Evolutionary conservation across 2,797 vertebrate species (phyloP).

Genomic region (Lateolabrax maculatus): DNA sequence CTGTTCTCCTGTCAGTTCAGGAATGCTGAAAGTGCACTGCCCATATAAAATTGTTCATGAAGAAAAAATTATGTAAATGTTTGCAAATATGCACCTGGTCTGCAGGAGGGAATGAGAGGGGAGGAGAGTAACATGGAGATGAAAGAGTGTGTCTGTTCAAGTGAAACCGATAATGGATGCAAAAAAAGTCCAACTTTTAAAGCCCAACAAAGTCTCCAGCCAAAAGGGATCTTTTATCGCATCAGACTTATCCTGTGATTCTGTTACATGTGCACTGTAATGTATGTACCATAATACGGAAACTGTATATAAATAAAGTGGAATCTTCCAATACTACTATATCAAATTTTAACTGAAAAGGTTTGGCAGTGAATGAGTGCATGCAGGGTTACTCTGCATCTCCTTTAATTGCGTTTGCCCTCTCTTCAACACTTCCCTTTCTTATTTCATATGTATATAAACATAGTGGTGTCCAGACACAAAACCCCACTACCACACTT

Average conservation of each 20-base stretch:
- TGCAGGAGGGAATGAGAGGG: background rate
- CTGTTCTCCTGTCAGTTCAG: constrained; percentile 36
- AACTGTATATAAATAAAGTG: background rate
- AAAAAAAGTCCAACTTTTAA: background rate
- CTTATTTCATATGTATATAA: background rate
- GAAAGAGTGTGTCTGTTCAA: background rate
- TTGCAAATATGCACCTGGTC: constrained; percentile 39
- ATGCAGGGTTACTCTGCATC: background rate
- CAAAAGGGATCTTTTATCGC: background rate
- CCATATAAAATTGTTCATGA: constrained; percentile 6
- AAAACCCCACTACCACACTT: background rate
- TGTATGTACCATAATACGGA: too few species aligned
- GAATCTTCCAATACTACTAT: background rate
- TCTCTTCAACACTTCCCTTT: background rate
- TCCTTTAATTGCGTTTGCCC: background rate
- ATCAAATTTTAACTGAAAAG: background rate
- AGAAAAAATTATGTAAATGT: constrained; percentile 29
- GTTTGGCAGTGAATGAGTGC: background rate
- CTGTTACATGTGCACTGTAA: background rate
- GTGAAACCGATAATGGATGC: background rate
- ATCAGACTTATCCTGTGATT: background rate
- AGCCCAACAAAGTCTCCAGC: background rate
- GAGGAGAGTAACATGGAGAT: background rate
- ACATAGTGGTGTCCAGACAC: background rate
- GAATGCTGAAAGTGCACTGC: constrained; percentile 49